Percentiles rank a stretch among this genome's conserved stretches.
These are phyloP conservation scores for Neotoma lepida DNA, from an alignment of 2,113 vertebrate species.

Conservation along the genomic window DNA sequence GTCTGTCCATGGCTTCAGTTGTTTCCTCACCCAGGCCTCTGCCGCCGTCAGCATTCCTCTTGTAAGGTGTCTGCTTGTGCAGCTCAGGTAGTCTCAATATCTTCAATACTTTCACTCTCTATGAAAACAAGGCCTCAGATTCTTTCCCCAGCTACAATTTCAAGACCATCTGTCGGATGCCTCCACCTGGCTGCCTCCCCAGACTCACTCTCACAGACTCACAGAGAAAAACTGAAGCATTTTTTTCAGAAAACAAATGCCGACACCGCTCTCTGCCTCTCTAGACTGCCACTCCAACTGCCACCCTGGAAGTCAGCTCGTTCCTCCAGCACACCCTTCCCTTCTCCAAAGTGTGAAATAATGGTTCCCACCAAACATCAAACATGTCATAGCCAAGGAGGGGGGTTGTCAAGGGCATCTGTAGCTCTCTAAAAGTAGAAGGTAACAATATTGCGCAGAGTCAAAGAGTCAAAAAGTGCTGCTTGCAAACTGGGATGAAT, in stretches of 20 bases:
- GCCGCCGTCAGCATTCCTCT: background rate
- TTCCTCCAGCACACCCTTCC: background rate
- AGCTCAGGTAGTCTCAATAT: background rate
- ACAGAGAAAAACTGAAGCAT: background rate
- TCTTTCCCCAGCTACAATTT: background rate
- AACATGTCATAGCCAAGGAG: background rate
- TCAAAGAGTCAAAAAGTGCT: background rate
- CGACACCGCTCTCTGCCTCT: background rate
- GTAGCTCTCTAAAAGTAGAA: constrained; percentile 16
- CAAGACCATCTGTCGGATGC: background rate
- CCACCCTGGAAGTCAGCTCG: background rate
- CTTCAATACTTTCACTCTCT: background rate
- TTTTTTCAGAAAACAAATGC: constrained; percentile 25
- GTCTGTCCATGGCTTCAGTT: background rate
- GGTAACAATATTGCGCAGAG: background rate
- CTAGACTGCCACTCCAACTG: background rate
- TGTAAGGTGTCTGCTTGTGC: background rate
- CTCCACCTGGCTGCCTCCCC: background rate
- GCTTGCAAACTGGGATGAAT: constrained; percentile 5
- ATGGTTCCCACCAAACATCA: constrained; percentile 2
- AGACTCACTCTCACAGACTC: background rate
- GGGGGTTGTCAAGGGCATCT: constrained; percentile 7
- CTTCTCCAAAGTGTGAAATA: background rate
- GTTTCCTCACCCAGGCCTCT: background rate
- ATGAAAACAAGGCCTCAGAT: background rate